These are phyloP conservation scores for Chironomus tepperi DNA, from an alignment of 1,140 invertebrate genomes.

Conservation along the genomic window DNA sequence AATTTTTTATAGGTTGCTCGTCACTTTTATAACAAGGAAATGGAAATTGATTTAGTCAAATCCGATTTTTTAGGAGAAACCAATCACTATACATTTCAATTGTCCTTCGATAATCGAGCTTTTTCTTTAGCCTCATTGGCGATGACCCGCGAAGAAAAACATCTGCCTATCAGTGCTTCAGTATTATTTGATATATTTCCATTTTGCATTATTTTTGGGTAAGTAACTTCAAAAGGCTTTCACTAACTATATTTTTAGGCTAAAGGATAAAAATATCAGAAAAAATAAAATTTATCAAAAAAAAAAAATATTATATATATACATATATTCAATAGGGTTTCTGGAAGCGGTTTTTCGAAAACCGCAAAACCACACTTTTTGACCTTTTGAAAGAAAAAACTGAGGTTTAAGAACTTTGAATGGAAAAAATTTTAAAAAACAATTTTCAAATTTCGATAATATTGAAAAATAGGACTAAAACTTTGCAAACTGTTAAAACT, in stretches of 20 bases:
- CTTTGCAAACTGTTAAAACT: too few species aligned
- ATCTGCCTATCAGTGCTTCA: conserved; percentile 75
- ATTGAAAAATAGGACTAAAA: too few species aligned
- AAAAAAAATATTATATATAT: too few species aligned
- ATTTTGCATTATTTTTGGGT: conserved; percentile 94
- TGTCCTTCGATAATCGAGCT: conserved; percentile 89
- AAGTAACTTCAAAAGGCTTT: conserved; percentile 34
- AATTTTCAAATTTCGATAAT: too few species aligned
- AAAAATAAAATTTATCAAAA: background rate
- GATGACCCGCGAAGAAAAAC: conserved; percentile 77
- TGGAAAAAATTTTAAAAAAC: too few species aligned
- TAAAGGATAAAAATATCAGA: too few species aligned
- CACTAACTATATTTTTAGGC: too few species aligned
- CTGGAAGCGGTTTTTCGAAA: too few species aligned
- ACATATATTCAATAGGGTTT: too few species aligned
- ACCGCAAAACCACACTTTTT: too few species aligned
- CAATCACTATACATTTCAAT: conserved; percentile 86
- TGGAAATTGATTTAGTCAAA: conserved; percentile 79
- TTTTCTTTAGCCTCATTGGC: conserved; percentile 69
- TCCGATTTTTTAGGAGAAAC: conserved; percentile 82
- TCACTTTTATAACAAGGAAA: conserved; percentile 87
- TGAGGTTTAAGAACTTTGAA: too few species aligned
- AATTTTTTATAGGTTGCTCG: conserved; percentile 58
- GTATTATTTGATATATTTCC: conserved; percentile 96
- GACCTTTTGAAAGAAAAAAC: too few species aligned